These are phyloP conservation scores for Eupithecia abbreviata DNA, from an alignment of 2,888 invertebrate species.

Conservation along the genomic window DNA sequence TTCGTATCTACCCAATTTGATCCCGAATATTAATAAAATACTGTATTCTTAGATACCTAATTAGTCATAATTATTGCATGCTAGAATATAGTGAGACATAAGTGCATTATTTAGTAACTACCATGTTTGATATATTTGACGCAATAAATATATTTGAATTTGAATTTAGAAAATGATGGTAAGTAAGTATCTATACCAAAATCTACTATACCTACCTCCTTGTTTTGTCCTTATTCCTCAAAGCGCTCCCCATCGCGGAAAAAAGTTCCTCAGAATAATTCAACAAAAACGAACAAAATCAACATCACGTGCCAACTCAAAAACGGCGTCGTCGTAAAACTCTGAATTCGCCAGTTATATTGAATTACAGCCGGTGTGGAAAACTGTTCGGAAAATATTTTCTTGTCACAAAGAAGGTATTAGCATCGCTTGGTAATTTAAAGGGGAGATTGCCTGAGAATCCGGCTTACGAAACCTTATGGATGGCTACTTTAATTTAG, in stretches of 20 bases:
- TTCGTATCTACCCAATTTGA: no score
- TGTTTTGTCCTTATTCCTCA: not conserved
- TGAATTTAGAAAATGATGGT: no score
- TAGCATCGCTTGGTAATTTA: conserved; percentile 49
- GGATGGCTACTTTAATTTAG: conserved; percentile 4
- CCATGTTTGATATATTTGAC: no score
- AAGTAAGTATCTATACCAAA: not conserved
- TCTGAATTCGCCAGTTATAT: conserved; percentile 57
- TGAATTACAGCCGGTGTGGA: conserved; percentile 80
- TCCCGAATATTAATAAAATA: no score
- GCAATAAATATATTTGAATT: no score
- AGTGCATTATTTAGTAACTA: no score
- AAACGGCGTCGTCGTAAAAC: conserved; percentile 51
- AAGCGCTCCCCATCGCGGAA: not conserved
- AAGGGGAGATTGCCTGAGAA: conserved; percentile 21
- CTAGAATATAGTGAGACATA: no score
- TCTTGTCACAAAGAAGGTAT: conserved; percentile 80
- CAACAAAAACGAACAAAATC: conserved; percentile 32
- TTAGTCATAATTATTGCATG: no score
- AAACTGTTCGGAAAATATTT: conserved; percentile 83
- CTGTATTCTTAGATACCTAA: no score
- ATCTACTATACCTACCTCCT: not conserved
- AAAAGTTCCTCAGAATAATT: conserved; percentile 17
- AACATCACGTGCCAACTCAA: conserved; percentile 41
- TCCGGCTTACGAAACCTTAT: conserved; percentile 5